Evolutionary conservation across 1,140 invertebrate genomes (phyloP).

Genomic region (Conus ventricosus): DNA sequence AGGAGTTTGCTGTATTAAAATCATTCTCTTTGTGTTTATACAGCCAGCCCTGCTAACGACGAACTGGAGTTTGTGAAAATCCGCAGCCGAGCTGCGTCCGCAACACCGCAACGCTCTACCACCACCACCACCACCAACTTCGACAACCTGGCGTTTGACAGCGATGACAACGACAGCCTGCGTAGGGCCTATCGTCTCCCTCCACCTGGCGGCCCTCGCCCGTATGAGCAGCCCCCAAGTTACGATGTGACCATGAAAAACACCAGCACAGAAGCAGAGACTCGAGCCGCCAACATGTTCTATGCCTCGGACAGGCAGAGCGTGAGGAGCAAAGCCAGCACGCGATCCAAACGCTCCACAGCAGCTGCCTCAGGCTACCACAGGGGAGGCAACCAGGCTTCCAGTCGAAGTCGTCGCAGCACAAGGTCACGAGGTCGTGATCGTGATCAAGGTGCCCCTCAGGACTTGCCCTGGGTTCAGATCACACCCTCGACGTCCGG

Average conservation of each 20-base stretch:
- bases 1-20: too few relatives aligned
- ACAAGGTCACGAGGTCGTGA: constrained; percentile 41
- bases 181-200: constrained; percentile 34
- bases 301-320: constrained; percentile 65
- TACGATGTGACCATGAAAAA: constrained; percentile 68
- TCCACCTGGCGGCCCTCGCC: constrained; percentile 46
- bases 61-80: constrained; percentile 74
- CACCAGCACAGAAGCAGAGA: constrained; percentile 33
- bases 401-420: constrained; percentile 52
- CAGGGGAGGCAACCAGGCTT: constrained; percentile 25
- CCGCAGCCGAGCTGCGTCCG: constrained; percentile 64
- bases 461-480: constrained; percentile 71
- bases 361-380: constrained; percentile 15
- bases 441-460: constrained; percentile 46
- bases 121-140: constrained; percentile 23
- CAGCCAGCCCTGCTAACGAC: constrained; percentile 71
- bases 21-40: constrained; percentile 40
- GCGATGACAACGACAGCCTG: constrained; percentile 36
- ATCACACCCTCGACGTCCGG: constrained; percentile 64
- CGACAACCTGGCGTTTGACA: constrained; percentile 31
- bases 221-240: constrained; percentile 64
- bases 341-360: constrained; percentile 55
- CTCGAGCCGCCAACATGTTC: constrained; percentile 52
- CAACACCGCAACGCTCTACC: constrained; percentile 32
- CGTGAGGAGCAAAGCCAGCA: constrained; percentile 65